Conservation (phyloP, 2,888 invertebrate genomes). For the Drosophila ochracea region DNA sequence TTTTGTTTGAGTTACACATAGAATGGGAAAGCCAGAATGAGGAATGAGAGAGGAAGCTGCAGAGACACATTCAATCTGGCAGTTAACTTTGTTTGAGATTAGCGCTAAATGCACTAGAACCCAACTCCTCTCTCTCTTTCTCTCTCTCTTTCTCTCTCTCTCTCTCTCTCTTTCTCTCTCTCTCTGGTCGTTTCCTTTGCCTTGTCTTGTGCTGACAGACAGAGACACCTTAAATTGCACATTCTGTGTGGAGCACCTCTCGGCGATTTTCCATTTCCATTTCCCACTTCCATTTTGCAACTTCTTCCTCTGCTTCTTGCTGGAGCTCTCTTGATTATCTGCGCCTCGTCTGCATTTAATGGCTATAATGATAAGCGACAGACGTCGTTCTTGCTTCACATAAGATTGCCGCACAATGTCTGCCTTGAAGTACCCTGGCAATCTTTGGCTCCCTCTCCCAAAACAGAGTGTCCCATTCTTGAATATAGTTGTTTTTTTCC, state of each 20-base stretch:
- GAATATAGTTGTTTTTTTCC: slow-evolving; percentile 33
- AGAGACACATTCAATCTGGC: slow-evolving; percentile 36
- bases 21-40: neutral
- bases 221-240: slow-evolving; percentile 64
- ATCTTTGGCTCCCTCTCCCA: slow-evolving; percentile 20
- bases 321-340: slow-evolving; percentile 55
- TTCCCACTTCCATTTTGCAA: slow-evolving; percentile 17
- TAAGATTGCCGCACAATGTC: slow-evolving; percentile 31
- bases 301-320: slow-evolving; percentile 9
- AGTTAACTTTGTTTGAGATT: slow-evolving; percentile 56
- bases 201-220: slow-evolving; percentile 21
- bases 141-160: neutral
- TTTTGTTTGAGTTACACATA: slow-evolving; percentile 54
- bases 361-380: slow-evolving; percentile 52
- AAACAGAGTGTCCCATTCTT: slow-evolving; percentile 57
- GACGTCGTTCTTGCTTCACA: slow-evolving; percentile 3
- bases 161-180: neutral
- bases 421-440: slow-evolving; percentile 39
- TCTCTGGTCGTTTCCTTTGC: neutral
- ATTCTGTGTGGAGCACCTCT: slow-evolving; percentile 45
- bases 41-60: neutral
- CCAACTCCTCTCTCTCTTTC: too few species aligned
- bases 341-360: slow-evolving; percentile 69
- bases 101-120: slow-evolving; percentile 50
- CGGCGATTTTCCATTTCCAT: slow-evolving; percentile 1